Conservation (phyloP, 2,888 invertebrate species). For the Xylota sylvarum region DNA sequence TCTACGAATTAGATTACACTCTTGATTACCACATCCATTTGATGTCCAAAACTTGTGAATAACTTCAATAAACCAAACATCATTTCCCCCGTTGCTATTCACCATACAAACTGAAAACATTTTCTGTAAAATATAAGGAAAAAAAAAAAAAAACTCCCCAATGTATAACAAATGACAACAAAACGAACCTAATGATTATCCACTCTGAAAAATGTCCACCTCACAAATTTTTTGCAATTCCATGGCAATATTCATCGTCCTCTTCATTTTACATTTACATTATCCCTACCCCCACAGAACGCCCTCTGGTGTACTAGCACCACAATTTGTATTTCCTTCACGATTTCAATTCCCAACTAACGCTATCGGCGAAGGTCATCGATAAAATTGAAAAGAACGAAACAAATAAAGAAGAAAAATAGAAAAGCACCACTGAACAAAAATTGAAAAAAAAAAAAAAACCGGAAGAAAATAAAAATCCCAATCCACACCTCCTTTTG, state of each 20-base stretch:
- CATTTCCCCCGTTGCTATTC: constrained; percentile 12
- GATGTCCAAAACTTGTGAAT: background rate
- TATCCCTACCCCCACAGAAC: constrained; percentile 6
- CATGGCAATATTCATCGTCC: constrained; percentile 45
- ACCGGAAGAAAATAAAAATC: constrained; percentile 53
- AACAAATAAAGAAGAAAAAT: constrained; percentile 43
- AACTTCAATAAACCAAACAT: constrained; percentile 27
- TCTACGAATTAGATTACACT: background rate
- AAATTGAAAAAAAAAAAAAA: constrained; percentile 61
- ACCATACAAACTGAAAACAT: background rate
- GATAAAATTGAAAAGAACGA: constrained; percentile 63
- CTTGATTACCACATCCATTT: constrained; percentile 10
- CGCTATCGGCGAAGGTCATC: constrained; percentile 68
- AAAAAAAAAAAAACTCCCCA: constrained; percentile 24
- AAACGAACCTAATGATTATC: constrained; percentile 59
- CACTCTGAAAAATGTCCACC: constrained; percentile 58
- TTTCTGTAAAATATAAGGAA: background rate
- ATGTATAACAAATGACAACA: constrained; percentile 53
- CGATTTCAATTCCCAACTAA: constrained; percentile 70
- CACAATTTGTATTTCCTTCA: constrained; percentile 69
- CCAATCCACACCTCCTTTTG: constrained; percentile 55
- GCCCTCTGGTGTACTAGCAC: constrained; percentile 19
- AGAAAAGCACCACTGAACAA: constrained; percentile 17
- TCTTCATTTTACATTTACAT: constrained; percentile 58
- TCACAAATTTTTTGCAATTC: constrained; percentile 36